Conservation (phyloP, 2,113 vertebrate species). For the Mastomys coucha region DNA sequence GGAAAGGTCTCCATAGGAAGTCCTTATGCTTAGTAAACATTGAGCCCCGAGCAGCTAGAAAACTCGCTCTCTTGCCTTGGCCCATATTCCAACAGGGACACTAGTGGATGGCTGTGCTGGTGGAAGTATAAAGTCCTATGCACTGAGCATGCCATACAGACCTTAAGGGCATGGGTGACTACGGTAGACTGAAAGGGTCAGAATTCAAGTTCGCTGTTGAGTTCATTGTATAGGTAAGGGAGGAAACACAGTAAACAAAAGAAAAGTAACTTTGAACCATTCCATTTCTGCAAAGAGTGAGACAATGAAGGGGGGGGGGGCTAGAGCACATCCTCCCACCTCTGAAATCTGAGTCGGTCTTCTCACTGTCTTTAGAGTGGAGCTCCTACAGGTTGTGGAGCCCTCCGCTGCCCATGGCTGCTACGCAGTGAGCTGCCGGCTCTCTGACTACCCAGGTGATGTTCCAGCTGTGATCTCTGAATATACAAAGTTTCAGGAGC, state of each 20-base stretch:
- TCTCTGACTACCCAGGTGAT: background rate
- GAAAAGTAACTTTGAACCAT: background rate
- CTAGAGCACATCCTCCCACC: too few species aligned
- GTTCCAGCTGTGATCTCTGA: background rate
- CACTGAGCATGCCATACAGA: background rate
- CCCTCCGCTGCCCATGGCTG: too few species aligned
- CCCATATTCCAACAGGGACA: background rate
- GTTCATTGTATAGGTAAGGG: background rate
- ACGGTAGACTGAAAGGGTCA: background rate
- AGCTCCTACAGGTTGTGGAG: background rate
- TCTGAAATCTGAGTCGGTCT: background rate
- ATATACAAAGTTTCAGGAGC: background rate
- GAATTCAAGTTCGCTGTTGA: background rate
- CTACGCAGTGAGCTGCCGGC: background rate
- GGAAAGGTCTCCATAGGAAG: background rate
- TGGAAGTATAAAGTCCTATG: background rate
- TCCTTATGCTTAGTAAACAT: background rate
- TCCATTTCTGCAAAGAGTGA: background rate
- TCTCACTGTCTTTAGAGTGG: background rate
- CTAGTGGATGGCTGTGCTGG: background rate
- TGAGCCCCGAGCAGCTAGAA: background rate
- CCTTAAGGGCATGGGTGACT: background rate
- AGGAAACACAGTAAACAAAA: background rate
- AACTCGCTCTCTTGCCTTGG: background rate
- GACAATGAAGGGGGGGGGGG: background rate